Base-by-base conservation (phyloP, 2,797 vertebrate genomes). In the Pseudotriccus pelzelni region DNA sequence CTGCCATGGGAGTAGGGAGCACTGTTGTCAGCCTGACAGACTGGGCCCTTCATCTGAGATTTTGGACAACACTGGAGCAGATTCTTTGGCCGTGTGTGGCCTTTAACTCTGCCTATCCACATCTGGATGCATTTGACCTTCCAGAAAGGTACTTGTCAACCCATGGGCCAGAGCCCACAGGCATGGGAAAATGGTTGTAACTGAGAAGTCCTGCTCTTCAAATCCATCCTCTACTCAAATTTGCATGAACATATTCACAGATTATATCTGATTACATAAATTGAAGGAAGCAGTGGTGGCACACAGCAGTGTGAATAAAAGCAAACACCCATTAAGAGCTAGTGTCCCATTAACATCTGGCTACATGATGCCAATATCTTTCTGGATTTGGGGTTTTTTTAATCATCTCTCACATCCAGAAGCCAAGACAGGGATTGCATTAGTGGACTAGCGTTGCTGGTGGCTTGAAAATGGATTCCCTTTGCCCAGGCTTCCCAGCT, bases 1-100 rank as follows among this genome's bases (percentile, higher is more conserved):
- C 9, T 46, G 21, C 7, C 2, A 1, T 28, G 53, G 30, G 10
- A 81, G 10, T 2, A 0, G 9, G 1, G 1, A 84, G 34, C 24
- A 23, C 36, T 2, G 2, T 32, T 36, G 28, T 53, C 58, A 77
- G 10, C 12, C 66, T 4, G 10, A 77, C 4, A 27, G 58, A 55
- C 24, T 39, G 22, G 58, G 10, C 5, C 30, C 5, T 86, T 72
- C 14, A 4, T 69, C 37, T 44, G 37, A 36, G 36, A 84, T 82
- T 84, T 63, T 16, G 4, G 55, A 46, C 14, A 84, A 90, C 79
- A 58, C 7, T 63, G 24, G 25, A 69, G 14, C 30, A 81, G 36
- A 62, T 89, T 78, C 17, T 82, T 84, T 23, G 3, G 1, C 12
- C 2, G 2, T 4, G 3, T 62, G 8, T 3, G 23, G 13, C 11